Evolutionary conservation across 2,797 vertebrate genomes (phyloP), one percentile per base, ranked within the genome.

Genomic region (Sebastolobus altivelis): DNA sequence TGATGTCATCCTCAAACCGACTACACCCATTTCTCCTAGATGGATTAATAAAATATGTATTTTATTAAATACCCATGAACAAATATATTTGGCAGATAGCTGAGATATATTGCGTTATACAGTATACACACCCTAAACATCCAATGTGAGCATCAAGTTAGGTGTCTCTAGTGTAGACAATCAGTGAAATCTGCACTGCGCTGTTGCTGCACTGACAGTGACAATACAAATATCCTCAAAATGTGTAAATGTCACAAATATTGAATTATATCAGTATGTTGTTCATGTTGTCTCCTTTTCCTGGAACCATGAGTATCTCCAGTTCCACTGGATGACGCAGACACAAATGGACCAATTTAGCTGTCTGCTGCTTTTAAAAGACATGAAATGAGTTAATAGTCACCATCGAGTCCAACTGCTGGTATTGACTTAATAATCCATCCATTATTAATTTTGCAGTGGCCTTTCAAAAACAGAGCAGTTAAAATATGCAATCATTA

Each of bases 21-120:
- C 81, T 49, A 65, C 81, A 55, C 79, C 72, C 87, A 73, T 72
- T 70, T 52, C 69, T 80, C 43, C 8, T 7, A 25, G n/a, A 55
- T 61, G 61, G 43, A 80, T 82, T 54, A 29, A 80, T 56, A 37
- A 62, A 72, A 68, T 20, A 29, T 71, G 74, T 37, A 18, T 72
- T 80, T 72, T 37, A 63, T 66, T 37, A 66, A 79, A 73, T 2
- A 63, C 60, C 6, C 1, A 1, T 12, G 3, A 67, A 8, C 2
- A 33, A 8, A 59, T 20, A 10, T 35, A 14, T 16, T 37, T n/a
- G 60, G 25, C 40, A 62, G 49, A 20, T 1, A 12, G 43, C 12
- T 55, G 73, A 40, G 77, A 66, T 80, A 71, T 58, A 73, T 20
- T 37, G 38, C 2, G 6, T 29, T 18, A 4, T 13, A 11, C 25